Conservation (phyloP, 2,113 vertebrate species). For the Esox niger region DNA sequence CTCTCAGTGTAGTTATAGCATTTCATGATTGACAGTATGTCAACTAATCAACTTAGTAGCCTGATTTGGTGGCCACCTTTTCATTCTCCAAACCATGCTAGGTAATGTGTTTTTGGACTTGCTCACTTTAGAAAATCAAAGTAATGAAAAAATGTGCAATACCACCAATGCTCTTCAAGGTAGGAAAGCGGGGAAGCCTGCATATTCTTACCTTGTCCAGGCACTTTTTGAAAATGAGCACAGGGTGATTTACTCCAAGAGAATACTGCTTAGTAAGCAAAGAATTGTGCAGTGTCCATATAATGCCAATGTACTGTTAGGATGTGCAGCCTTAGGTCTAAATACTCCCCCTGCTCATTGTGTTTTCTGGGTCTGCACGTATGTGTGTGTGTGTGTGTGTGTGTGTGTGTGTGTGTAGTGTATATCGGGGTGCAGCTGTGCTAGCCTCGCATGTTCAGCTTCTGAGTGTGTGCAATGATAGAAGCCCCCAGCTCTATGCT, state of each 20-base stretch:
- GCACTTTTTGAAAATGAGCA: neutral
- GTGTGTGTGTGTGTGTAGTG: neutral
- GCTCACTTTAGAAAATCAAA: too few species aligned
- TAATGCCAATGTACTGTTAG: slow-evolving; percentile 9
- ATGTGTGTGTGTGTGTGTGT: neutral
- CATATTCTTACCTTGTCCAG: neutral
- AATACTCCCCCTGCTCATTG: neutral
- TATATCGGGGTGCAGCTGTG: neutral
- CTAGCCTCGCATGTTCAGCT: too few species aligned
- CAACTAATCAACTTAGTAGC: too few species aligned
- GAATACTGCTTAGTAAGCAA: neutral
- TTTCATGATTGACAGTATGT: too few species aligned
- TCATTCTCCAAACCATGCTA: too few species aligned
- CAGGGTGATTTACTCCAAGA: neutral
- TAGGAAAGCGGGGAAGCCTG: too few species aligned
- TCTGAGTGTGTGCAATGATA: neutral
- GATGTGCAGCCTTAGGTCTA: neutral
- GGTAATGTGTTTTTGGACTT: too few species aligned
- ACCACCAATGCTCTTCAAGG: too few species aligned
- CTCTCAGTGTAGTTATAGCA: too few species aligned
- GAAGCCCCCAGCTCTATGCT: slow-evolving; percentile 1
- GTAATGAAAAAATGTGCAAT: too few species aligned
- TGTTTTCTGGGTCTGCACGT: neutral
- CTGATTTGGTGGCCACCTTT: too few species aligned
- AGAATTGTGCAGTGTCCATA: slow-evolving; percentile 8